Conservation (phyloP, 2,113 vertebrate species). For the Falcunculus frontatus region DNA sequence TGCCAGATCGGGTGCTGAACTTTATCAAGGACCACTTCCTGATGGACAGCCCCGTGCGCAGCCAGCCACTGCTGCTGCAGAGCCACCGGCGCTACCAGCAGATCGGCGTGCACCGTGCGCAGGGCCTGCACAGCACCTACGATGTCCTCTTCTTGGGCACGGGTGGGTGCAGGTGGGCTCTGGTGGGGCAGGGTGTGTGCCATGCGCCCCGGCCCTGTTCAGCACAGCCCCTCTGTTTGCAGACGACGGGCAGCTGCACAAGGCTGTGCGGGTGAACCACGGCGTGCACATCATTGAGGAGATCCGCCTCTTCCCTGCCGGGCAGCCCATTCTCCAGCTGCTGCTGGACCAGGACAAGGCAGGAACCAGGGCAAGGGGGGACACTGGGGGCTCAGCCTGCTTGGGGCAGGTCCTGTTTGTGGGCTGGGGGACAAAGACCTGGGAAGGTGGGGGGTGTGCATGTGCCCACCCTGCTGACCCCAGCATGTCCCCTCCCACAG, state of each 20-base stretch:
- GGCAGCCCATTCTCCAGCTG: constrained; percentile 84
- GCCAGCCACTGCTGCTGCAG: constrained; percentile 85
- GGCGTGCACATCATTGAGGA: constrained; percentile 88
- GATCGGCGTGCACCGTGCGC: constrained; percentile 79
- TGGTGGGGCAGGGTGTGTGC: fast-evolving
- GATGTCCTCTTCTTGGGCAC: constrained; percentile 91
- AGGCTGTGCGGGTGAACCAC: constrained; percentile 79
- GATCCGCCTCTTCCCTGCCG: constrained; percentile 77
- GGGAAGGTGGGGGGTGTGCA: neutral
- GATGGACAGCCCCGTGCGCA: constrained; percentile 88
- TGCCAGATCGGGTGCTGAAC: constrained; percentile 94
- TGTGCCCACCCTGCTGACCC: fast-evolving
- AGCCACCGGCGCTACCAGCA: constrained; percentile 84
- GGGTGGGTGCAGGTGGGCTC: constrained; percentile 53
- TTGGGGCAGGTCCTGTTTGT: neutral
- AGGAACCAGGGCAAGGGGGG: neutral
- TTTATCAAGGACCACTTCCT: constrained; percentile 98
- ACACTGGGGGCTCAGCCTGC: neutral
- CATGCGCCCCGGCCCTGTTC: fast-evolving
- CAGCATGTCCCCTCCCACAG: neutral
- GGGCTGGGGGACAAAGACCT: neutral
- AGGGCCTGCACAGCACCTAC: constrained; percentile 67
- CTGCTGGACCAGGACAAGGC: constrained; percentile 76
- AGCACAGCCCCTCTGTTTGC: neutral
- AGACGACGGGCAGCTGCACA: constrained; percentile 91